Evolutionary conservation across 2,797 vertebrate species (phyloP).

Genomic region (Orestias chungarensis): DNA sequence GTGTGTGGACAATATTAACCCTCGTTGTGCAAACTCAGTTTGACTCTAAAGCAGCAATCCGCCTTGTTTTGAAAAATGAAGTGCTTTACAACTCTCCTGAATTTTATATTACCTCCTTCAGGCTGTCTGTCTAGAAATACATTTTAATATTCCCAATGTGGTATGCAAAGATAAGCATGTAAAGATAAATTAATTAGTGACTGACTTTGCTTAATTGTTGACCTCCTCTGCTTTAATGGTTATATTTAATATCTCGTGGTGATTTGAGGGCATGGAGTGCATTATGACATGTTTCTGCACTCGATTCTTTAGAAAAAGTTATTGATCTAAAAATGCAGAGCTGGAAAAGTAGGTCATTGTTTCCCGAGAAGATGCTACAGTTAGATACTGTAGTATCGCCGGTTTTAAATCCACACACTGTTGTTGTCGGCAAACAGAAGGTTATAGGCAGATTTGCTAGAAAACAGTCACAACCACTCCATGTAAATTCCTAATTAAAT

Average conservation of each 20-base stretch:
- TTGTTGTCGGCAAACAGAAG: not conserved
- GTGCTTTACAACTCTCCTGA: conserved; percentile 24
- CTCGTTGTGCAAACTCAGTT: conserved; percentile 1
- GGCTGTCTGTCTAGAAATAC: conserved; percentile 20
- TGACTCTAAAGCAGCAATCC: conserved; percentile 8
- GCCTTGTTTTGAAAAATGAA: conserved; percentile 42
- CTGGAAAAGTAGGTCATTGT: conserved; percentile 31
- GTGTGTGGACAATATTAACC: not conserved
- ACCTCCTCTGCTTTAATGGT: conserved; percentile 29
- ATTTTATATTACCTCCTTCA: conserved; percentile 12
- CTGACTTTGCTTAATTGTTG: conserved; percentile 39
- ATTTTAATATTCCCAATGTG: conserved; percentile 47
- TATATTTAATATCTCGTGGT: conserved; percentile 29
- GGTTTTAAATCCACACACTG: not conserved
- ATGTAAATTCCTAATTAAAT: not conserved
- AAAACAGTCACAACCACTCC: not conserved
- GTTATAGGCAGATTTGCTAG: not conserved
- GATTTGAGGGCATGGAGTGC: conserved; percentile 7
- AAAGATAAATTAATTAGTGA: conserved; percentile 38
- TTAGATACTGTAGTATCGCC: not conserved
- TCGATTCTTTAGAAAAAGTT: not conserved
- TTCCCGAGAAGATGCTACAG: not conserved
- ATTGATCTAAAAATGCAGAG: conserved; percentile 23
- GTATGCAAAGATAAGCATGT: conserved; percentile 39
- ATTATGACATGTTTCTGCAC: not conserved